Percentiles rank a stretch among this genome's conserved stretches.
Conservation (phyloP, 2,888 invertebrate species). For the Falcaria lacertinaria region DNA sequence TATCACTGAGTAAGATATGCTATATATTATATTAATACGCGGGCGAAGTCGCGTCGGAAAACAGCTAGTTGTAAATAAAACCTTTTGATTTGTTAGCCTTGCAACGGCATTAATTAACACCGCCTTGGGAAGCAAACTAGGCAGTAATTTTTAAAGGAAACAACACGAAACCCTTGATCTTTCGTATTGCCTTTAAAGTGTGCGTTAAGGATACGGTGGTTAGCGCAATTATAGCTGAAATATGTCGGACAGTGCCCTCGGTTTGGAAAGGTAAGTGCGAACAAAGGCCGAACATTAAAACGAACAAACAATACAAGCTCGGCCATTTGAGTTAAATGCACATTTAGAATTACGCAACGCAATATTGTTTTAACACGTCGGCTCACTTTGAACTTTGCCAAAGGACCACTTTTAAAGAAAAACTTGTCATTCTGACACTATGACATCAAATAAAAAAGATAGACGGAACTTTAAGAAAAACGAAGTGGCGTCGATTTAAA, state of each 20-base stretch:
- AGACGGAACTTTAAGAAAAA: too few relatives aligned
- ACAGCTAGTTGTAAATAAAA: too few relatives aligned
- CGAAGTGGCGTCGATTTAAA: too few relatives aligned
- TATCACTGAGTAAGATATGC: too few relatives aligned
- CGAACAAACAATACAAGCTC: slow-evolving; percentile 1
- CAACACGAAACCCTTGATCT: slow-evolving; percentile 46
- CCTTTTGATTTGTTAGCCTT: neutral
- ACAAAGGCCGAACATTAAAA: slow-evolving; percentile 8
- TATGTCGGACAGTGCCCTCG: slow-evolving; percentile 1
- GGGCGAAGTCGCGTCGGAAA: too few relatives aligned
- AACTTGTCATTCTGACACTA: too few relatives aligned
- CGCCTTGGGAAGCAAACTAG: slow-evolving; percentile 9
- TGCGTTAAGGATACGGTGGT: slow-evolving; percentile 37
- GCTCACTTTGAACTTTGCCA: neutral
- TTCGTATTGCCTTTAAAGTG: slow-evolving; percentile 34
- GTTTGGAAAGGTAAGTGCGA: neutral
- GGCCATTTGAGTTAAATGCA: neutral
- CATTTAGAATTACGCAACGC: slow-evolving; percentile 1
- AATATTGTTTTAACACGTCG: slow-evolving; percentile 2
- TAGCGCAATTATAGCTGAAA: slow-evolving; percentile 19
- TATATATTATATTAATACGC: too few relatives aligned
- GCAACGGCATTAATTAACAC: neutral
- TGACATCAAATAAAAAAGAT: too few relatives aligned
- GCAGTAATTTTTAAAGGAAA: slow-evolving; percentile 12
- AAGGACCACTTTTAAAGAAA: too few relatives aligned